Evolutionary conservation across 2,888 invertebrate species (phyloP), one percentile per base, ranked within the genome.

Genomic region (Physocephala rufipes): DNA sequence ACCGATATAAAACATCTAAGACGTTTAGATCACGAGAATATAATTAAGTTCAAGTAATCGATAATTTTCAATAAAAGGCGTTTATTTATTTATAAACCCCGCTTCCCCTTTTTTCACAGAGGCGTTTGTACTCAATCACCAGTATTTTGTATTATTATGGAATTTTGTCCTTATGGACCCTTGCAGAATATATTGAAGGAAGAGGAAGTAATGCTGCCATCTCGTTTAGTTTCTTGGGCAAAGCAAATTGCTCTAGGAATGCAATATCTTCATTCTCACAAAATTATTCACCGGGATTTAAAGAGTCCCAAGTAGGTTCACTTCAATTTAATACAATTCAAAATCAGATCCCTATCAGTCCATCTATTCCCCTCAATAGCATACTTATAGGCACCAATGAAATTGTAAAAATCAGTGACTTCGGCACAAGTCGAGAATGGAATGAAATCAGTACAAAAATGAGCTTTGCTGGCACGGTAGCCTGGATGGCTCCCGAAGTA

Each of bases 401-500:
- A 81, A 87, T 90, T 55, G 93, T 97, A 9, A 99, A 99, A 87
- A 99, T 99, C 73, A 97, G 96, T 79, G 99, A 99, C 86, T 99
- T 99, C 85, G 99, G 99, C 24, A 98, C 97, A 0, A 94, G 95
- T 79, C 90, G 96, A 71, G 95, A 96, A 80, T 96, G 95, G 94
- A 95, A 96, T 85, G 95, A 97, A 82, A 94, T 94, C 53, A 96
- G 96, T 84, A 95, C 95, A 58, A 93, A 95, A 82, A 99, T 99
- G 99, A 95, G 96, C 75, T 99, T 99, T 86, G 97, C 96, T 2
- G 99, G 99, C 53, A 99, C 99, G 0, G 96, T 98, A 0, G 96
- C 97, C 0, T 99, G 99, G 99, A 99, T 99, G 99, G 97, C 99
- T 0, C 99, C 99, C 0, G 99, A 99, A 88, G 95, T 99, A 53